phyloP scores from a whole-genome alignment of 2,113 vertebrate species.

The Sander lucioperca region DNA sequence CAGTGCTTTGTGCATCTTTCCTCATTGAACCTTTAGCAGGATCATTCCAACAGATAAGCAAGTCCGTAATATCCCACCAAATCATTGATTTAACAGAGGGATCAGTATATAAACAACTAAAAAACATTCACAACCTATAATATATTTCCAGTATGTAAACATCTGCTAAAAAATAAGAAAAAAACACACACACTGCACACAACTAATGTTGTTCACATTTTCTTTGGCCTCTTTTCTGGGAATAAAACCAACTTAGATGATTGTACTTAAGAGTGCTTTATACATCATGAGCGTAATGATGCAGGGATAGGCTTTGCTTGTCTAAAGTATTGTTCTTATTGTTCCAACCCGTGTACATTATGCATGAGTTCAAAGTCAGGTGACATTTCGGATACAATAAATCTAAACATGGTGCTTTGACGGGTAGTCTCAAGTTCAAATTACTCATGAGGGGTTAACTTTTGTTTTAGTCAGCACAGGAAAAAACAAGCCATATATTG shows the following conservation, averaged over 20 bases:
- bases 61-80: neutral
- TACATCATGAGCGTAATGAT: slow-evolving; percentile 1
- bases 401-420: neutral
- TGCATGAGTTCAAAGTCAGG: neutral
- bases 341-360: neutral
- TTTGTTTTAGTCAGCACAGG: neutral
- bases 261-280: neutral
- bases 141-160: neutral
- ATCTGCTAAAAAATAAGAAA: neutral
- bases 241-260: slow-evolving; percentile 11
- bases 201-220: slow-evolving; percentile 5
- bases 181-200: neutral
- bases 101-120: slow-evolving; percentile 9
- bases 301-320: neutral
- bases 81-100: neutral
- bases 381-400: neutral
- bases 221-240: neutral
- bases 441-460: neutral
- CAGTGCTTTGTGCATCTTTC: neutral
- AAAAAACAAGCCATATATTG: neutral
- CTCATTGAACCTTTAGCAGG: slow-evolving; percentile 20
- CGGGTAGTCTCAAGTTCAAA: neutral
- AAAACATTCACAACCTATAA: neutral
- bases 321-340: neutral
- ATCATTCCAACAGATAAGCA: slow-evolving; percentile 34